These are phyloP conservation scores for Protobothrops flavoviridis DNA, from an alignment of 2,113 vertebrate genomes.

Conservation along the genomic window DNA sequence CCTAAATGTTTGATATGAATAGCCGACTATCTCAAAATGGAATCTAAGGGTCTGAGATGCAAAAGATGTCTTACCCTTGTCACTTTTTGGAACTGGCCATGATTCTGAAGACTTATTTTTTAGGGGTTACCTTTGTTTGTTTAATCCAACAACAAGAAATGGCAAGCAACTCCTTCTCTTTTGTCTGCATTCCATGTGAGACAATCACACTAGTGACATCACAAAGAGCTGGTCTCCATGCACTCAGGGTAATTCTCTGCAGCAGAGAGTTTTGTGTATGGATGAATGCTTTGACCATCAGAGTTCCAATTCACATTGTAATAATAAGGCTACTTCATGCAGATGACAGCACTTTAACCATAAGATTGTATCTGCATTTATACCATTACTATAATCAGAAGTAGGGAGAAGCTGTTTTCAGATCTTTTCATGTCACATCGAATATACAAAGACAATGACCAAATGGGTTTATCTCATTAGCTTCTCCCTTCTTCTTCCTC, in stretches of 20 bases:
- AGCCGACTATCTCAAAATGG: neutral
- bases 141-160: neutral
- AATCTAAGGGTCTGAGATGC: neutral
- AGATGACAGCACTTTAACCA: neutral
- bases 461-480: neutral
- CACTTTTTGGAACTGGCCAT: neutral
- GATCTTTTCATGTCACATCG: neutral
- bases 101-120: neutral
- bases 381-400: neutral
- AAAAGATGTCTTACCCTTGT: neutral
- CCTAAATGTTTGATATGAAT: neutral
- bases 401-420: neutral
- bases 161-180: neutral
- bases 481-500: neutral
- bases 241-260: neutral
- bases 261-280: neutral
- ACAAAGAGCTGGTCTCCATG: neutral
- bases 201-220: neutral
- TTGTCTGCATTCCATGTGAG: neutral
- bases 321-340: neutral
- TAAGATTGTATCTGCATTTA: neutral
- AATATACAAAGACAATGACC: neutral
- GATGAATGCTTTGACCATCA: neutral
- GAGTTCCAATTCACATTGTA: neutral
- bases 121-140: neutral